Conservation (phyloP, 2,888 invertebrate genomes). For the Himalopsyche anomala region DNA sequence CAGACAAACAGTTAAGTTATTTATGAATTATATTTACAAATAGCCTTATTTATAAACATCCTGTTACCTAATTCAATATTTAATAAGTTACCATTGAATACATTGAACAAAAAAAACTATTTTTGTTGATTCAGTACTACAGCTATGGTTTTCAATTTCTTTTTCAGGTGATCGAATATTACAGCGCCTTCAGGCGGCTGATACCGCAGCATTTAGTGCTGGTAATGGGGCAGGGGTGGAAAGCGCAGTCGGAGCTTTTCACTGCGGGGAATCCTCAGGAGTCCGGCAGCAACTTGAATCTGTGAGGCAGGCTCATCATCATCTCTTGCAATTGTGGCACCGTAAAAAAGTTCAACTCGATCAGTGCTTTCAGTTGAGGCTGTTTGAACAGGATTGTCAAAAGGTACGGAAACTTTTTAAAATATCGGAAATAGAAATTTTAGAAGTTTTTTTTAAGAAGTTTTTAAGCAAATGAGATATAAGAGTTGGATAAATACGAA, state of each 20-base stretch:
- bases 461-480: too few species aligned
- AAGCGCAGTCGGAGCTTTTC: conserved; percentile 84
- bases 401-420: conserved; percentile 78
- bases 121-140: background rate
- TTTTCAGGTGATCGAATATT: conserved; percentile 82
- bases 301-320: conserved; percentile 92
- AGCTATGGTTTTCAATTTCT: conserved; percentile 46
- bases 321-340: conserved; percentile 95
- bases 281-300: conserved; percentile 90
- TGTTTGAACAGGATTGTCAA: conserved; percentile 98
- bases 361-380: conserved; percentile 95
- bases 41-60: too few species aligned
- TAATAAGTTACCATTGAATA: too few species aligned
- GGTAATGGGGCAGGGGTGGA: conserved; percentile 71
- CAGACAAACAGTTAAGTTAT: too few species aligned
- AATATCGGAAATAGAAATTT: too few species aligned
- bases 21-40: too few species aligned
- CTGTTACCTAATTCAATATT: too few species aligned
- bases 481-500: too few species aligned
- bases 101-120: too few species aligned
- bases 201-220: conserved; percentile 68
- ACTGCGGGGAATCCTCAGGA: conserved; percentile 82
- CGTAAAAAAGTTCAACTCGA: conserved; percentile 95
- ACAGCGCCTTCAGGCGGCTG: conserved; percentile 79
- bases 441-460: too few species aligned